These are phyloP conservation scores for Gerris buenoi DNA, from an alignment of 1,140 invertebrate species.

Conservation along the genomic window DNA sequence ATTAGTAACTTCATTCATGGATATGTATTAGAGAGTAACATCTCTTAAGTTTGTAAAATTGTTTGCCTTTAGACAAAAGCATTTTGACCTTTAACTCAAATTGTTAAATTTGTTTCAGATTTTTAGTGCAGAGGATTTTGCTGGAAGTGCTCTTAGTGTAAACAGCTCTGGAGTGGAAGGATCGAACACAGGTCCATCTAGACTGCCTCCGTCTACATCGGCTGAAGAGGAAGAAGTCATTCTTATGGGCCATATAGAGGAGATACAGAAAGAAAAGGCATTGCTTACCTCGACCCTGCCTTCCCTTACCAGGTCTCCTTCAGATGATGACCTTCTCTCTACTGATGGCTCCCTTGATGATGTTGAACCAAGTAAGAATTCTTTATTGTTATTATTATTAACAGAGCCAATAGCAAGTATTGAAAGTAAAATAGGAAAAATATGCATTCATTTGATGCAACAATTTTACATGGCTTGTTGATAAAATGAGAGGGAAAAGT, in stretches of 20 bases:
- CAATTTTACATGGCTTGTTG: too few relatives aligned
- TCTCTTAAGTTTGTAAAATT: conserved; percentile 6
- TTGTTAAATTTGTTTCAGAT: conserved; percentile 19
- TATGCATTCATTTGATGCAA: too few relatives aligned
- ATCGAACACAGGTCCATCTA: background rate
- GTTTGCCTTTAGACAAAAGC: too few relatives aligned
- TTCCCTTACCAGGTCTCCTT: conserved; percentile 56
- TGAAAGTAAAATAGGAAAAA: too few relatives aligned
- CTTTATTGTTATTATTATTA: too few relatives aligned
- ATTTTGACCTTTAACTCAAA: too few relatives aligned
- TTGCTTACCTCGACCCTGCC: conserved; percentile 63
- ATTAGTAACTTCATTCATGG: too few relatives aligned
- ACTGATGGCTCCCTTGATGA: conserved; percentile 43
- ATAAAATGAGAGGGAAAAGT: too few relatives aligned
- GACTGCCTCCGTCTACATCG: background rate
- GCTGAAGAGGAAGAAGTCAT: conserved; percentile 48
- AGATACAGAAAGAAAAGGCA: conserved; percentile 63
- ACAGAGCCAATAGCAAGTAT: too few relatives aligned
- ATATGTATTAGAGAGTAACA: conserved; percentile 2
- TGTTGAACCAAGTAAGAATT: conserved; percentile 24
- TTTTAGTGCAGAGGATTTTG: conserved; percentile 43
- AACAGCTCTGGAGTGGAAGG: background rate
- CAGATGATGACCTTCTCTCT: conserved; percentile 66
- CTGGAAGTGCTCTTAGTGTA: background rate
- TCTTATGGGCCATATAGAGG: conserved; percentile 53